Evolutionary conservation across 2,888 invertebrate genomes (phyloP), one percentile per base, ranked within the genome.

Genomic region (Subacronicta megacephala): DNA sequence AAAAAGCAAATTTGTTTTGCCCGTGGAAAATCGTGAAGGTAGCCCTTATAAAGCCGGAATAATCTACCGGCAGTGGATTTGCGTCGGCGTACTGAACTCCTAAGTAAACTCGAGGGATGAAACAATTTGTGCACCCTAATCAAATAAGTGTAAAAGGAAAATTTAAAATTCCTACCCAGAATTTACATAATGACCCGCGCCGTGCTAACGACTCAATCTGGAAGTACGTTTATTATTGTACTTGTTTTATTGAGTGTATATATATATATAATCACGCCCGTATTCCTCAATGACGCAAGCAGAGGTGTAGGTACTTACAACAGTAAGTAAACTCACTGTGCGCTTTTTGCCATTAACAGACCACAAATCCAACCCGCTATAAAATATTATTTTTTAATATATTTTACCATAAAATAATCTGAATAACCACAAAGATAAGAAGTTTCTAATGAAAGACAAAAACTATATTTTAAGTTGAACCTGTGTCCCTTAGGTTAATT

Each of bases 101-200:
- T 81, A 83, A 84, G 82, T 76, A 84, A 85, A 86, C 84, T 72
- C 67, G 18, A 67, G 74, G 84, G 85, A 87, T 88, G 81, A 87
- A 88, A 88, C 88, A 86, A 90, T 90, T 89, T 87, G 87, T 83
- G 85, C 77, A 81, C 81, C 88, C 87, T 88, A 88, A 89, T 88
- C 88, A 90, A 91, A 90, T 89, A 90, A 85, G 83, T 83, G 83
- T 83, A 82, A 84, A 84, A 80, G 82, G 82, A 77, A 82, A 84
- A 86, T 88, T 89, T 88, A 76, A 88, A 90, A 89, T 85, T 87
- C 78, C 80, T 72, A 58, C 67, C 72, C 63, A 58, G 69, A 77
- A 89, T 91, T 90, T 88, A 80, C 90, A 90, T 91, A 90, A 90
- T 83, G 83, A 85, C 82, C 81, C 64, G 61, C 61, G 54, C 62